Conservation (phyloP, 2,797 vertebrate genomes). For the Epinephelus malabaricus region DNA sequence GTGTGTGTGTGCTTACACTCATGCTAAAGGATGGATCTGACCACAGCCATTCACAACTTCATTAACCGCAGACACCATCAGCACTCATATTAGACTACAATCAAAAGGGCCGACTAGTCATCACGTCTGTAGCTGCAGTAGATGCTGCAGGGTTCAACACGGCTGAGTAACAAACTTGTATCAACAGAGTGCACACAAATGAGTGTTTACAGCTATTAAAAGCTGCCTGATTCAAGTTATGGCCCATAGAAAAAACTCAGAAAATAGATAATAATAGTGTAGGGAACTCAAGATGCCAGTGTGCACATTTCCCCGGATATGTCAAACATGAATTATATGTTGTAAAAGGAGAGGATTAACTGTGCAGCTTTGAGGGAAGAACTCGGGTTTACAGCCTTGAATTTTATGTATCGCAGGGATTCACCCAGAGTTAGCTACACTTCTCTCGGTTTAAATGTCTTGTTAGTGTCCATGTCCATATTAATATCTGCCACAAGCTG, state of each 20-base stretch:
- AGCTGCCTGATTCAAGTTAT: slow-evolving; percentile 61
- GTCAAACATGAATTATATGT: slow-evolving; percentile 80
- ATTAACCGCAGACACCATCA: slow-evolving; percentile 51
- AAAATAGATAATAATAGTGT: slow-evolving; percentile 77
- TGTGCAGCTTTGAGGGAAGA: slow-evolving; percentile 54
- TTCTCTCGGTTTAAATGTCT: slow-evolving; percentile 49
- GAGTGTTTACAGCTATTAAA: slow-evolving; percentile 72
- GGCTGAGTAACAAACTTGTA: slow-evolving; percentile 60
- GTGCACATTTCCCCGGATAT: slow-evolving; percentile 78
- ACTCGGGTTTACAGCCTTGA: slow-evolving; percentile 55
- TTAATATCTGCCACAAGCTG: slow-evolving; percentile 54
- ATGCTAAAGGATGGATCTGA: slow-evolving; percentile 47
- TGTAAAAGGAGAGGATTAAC: slow-evolving; percentile 75
- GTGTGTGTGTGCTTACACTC: slow-evolving; percentile 50
- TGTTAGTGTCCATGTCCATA: slow-evolving; percentile 56
- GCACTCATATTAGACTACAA: slow-evolving; percentile 21
- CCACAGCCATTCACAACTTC: slow-evolving; percentile 66
- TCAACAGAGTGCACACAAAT: slow-evolving; percentile 61
- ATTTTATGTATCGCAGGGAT: slow-evolving; percentile 50
- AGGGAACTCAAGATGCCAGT: slow-evolving; percentile 61
- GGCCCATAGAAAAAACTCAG: slow-evolving; percentile 58
- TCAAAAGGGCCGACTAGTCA: slow-evolving; percentile 45
- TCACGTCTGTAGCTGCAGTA: slow-evolving; percentile 37
- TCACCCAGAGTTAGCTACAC: slow-evolving; percentile 33
- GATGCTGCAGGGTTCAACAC: slow-evolving; percentile 30